Conservation (phyloP, 2,888 invertebrate genomes). For the Eristalinus aeneus region DNA sequence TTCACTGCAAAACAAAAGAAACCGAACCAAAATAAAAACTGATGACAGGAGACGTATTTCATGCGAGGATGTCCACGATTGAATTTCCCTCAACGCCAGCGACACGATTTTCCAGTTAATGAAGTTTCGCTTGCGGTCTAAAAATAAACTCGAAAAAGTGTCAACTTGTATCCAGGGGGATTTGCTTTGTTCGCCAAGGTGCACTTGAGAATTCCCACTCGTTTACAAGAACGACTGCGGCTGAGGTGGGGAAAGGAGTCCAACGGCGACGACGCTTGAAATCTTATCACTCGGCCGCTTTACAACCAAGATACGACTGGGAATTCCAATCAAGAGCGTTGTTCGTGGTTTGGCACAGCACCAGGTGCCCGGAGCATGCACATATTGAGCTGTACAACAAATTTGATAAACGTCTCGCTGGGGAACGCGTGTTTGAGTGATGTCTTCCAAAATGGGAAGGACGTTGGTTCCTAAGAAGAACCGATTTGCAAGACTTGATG, state of each 20-base stretch:
- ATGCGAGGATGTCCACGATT: conserved; percentile 14
- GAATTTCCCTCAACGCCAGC: conserved; percentile 30
- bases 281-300: conserved; percentile 23
- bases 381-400: background rate
- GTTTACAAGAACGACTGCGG: background rate
- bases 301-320: conserved; percentile 19
- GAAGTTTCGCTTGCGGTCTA: background rate
- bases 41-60: conserved; percentile 1
- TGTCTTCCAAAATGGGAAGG: background rate
- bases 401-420: background rate
- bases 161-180: background rate
- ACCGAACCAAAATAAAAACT: conserved; percentile 3
- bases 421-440: no score
- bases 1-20: background rate
- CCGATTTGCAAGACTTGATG: background rate
- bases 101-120: background rate
- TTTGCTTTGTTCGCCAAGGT: background rate
- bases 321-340: background rate
- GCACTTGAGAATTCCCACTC: background rate
- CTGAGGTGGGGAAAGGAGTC: background rate
- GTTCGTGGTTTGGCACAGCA: background rate
- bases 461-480: background rate
- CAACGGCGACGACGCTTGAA: background rate
- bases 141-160: background rate
- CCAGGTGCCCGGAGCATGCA: background rate